Evolutionary conservation across 2,797 vertebrate species (phyloP), one percentile per base, ranked within the genome.

Genomic region (Potorous gilbertii): DNA sequence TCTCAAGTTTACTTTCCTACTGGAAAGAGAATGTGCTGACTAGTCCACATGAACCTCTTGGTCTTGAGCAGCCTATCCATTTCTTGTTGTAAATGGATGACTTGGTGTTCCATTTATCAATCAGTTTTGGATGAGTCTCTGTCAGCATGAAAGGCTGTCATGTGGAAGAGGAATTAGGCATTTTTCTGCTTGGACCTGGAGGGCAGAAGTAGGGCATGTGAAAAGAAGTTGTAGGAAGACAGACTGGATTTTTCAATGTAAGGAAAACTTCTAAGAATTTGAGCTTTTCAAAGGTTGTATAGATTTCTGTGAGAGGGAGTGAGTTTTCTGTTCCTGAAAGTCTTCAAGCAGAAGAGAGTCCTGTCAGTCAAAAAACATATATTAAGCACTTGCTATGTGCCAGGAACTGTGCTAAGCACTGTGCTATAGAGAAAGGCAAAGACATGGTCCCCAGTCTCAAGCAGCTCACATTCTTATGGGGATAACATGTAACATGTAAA

Each of bases 1-100:
- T 87, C 40, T 87, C 40, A 50, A 87, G 21, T 87, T 87, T 50
- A 27, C 74, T 87, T 87, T 87, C 21, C 74, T 46, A 50, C 24
- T 46, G 74, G 40, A 8, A 87, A 87, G 74, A 12, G 40, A 87
- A 87, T 74, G 24, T 87, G 74, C 74, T 87, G 74, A 87, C 40
- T 87, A 27, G 74, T 50, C 74, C 21, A 87, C 74, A 46, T 27
- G 40, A 87, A 87, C 21, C 12, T 46, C 74, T 81, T 46, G n/a
- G n/a, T 46, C 34, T 21, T 10, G 40, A 81, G 40, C 16, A 46
- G 40, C 21, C 24, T 96, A 96, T 97, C 95, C 97, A 94, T 91
- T 95, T 74, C 95, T 96, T 92, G 93, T 95, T 95, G 91, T 96
- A 95, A 97, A 98, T 50, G 74, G 74, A 87, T 87, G 40, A 50